These are phyloP conservation scores for Hyposoter dolosus DNA, from an alignment of 2,888 invertebrate genomes.

Conservation along the genomic window DNA sequence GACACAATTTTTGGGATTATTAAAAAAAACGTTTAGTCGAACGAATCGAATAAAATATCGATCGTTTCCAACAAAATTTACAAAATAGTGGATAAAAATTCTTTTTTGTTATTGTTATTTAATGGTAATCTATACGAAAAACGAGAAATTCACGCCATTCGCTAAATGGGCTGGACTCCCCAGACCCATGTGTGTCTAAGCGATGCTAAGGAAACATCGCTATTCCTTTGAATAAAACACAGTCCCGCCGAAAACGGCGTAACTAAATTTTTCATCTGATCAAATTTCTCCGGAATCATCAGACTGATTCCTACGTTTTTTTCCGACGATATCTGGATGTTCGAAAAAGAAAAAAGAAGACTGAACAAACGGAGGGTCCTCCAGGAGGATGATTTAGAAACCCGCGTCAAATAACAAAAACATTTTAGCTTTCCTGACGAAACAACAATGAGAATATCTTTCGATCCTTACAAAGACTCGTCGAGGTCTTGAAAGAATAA, in stretches of 20 bases:
- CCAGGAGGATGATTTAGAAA: conserved; percentile 26
- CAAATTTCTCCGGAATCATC: conserved; percentile 40
- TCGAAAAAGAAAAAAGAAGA: conserved; percentile 16
- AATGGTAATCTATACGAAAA: no score
- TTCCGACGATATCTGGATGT: conserved; percentile 4
- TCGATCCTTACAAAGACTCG: background rate
- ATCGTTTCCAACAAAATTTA: no score
- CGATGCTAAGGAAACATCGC: no score
- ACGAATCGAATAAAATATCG: no score
- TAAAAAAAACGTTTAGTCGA: no score
- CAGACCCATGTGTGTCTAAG: background rate
- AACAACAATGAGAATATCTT: background rate
- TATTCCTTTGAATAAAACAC: no score
- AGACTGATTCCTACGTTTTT: background rate
- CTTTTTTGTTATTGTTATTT: no score
- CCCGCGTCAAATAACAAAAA: background rate
- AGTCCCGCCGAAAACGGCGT: conserved; percentile 1
- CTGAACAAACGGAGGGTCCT: background rate
- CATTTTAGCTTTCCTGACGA: background rate
- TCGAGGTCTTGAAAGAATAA: background rate
- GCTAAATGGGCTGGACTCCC: no score
- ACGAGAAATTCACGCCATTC: no score
- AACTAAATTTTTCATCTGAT: conserved; percentile 65
- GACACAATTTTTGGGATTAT: no score
- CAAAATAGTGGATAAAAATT: no score